Evolutionary conservation across 2,797 vertebrate genomes (phyloP).

Genomic region (Sphenodon punctatus): DNA sequence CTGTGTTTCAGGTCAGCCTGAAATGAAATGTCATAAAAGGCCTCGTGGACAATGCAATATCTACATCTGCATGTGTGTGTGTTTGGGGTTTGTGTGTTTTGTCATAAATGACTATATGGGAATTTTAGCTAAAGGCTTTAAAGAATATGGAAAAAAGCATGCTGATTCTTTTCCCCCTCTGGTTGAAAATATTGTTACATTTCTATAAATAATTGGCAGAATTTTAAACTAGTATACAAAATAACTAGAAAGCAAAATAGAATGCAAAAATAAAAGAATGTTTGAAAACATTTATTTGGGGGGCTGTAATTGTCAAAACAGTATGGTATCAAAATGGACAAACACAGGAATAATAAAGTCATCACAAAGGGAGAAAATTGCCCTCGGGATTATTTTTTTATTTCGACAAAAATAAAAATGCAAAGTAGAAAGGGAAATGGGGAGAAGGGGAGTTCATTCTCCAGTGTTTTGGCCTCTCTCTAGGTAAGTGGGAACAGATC

Average conservation of each 20-base stretch:
- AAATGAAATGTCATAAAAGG: neutral
- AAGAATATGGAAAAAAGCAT: too few species aligned
- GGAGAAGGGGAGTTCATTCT: neutral
- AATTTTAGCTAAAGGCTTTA: neutral
- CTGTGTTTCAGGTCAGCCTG: neutral
- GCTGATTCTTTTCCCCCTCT: neutral
- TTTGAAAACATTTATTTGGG: neutral
- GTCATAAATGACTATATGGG: neutral
- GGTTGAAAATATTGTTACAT: neutral
- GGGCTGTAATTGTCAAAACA: neutral
- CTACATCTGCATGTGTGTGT: too few species aligned
- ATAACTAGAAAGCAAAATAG: neutral
- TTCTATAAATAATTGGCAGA: neutral
- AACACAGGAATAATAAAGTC: neutral
- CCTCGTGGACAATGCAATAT: neutral
- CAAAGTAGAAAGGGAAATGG: neutral
- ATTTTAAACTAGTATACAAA: neutral
- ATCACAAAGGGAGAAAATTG: neutral
- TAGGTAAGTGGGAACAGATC: neutral
- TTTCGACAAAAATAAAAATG: neutral
- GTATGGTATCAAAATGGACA: neutral
- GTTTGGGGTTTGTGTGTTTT: neutral
- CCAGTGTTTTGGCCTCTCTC: neutral
- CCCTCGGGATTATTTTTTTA: neutral
- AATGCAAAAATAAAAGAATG: neutral